Percentiles rank a stretch among this genome's conserved stretches.
Conservation (phyloP, 53 echinoderm and acorn worm genomes). For the Apostichopus leukothele region DNA sequence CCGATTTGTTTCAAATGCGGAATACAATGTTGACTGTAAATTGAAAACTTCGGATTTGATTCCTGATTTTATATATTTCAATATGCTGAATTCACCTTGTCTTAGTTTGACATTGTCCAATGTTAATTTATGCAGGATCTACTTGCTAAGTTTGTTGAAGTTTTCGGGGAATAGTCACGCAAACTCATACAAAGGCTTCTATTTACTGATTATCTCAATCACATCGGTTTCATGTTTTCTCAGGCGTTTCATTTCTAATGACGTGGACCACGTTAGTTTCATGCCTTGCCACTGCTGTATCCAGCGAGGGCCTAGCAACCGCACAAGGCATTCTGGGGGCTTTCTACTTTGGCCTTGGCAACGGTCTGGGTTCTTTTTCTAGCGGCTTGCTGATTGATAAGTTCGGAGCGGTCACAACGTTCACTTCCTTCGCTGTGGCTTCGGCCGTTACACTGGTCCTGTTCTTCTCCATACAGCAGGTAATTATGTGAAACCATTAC, state of each 20-base stretch:
- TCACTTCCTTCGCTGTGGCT: slow-evolving; percentile 58
- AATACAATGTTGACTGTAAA: too few species aligned
- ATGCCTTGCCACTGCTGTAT: slow-evolving; percentile 63
- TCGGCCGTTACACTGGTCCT: slow-evolving; percentile 50
- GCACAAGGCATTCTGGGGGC: slow-evolving; percentile 73
- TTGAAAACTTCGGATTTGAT: too few species aligned
- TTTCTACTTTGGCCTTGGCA: slow-evolving; percentile 74
- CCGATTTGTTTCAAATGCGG: too few species aligned
- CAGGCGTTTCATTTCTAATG: slow-evolving; percentile 66
- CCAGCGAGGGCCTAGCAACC: slow-evolving; percentile 58
- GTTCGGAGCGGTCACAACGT: slow-evolving; percentile 65
- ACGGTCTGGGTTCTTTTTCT: slow-evolving; percentile 62
- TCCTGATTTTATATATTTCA: too few species aligned
- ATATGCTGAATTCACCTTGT: too few species aligned
- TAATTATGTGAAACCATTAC: slow-evolving; percentile 10
- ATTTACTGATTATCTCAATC: too few species aligned
- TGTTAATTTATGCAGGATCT: too few species aligned
- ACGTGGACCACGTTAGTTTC: slow-evolving; percentile 72
- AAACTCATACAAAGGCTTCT: too few species aligned
- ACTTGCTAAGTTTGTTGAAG: too few species aligned
- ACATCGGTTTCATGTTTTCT: neutral
- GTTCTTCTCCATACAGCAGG: slow-evolving; percentile 64
- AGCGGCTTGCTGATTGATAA: slow-evolving; percentile 63
- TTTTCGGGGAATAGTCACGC: too few species aligned
- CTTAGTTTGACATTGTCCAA: too few species aligned